phyloP scores from a whole-genome alignment of 2,888 invertebrate species.

The Gastracanthus pulcherrimus region DNA sequence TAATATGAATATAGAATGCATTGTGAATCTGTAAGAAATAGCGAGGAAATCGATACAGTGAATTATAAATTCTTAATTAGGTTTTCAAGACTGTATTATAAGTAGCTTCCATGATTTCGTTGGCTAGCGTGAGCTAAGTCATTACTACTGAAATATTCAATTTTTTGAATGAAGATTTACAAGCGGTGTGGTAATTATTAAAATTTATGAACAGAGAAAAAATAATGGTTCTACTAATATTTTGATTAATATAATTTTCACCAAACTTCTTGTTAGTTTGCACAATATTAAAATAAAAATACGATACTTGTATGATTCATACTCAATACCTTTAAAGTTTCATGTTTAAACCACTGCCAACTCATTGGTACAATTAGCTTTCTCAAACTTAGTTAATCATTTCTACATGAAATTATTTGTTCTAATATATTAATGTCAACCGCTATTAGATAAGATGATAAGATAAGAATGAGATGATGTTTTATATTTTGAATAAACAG shows the following conservation, averaged over 20 bases:
- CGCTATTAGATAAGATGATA: no score
- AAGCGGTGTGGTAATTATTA: background rate
- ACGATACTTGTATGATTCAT: no score
- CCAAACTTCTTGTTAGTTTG: no score
- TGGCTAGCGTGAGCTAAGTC: slow-evolving; percentile 30
- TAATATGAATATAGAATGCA: background rate
- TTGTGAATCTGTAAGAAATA: background rate
- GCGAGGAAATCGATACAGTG: slow-evolving; percentile 17
- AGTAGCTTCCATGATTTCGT: background rate
- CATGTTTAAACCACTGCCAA: no score
- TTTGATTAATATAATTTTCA: background rate
- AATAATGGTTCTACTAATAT: background rate
- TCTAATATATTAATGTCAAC: no score
- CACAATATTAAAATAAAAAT: no score
- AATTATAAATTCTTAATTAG: slow-evolving; percentile 37
- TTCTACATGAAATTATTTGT: no score
- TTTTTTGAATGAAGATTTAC: slow-evolving; percentile 23
- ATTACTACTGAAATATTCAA: slow-evolving; percentile 36
- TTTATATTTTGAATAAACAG: no score
- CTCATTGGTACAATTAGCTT: no score
- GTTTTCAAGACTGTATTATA: slow-evolving; percentile 22
- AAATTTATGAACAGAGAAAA: background rate
- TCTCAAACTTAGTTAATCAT: no score
- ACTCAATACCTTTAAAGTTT: no score
- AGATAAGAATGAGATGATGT: no score